A percentile compares a stretch with the other conserved stretches of the same genome.
phyloP scores from a whole-genome alignment of 2,797 vertebrate species.

The Euthynnus affinis region DNA sequence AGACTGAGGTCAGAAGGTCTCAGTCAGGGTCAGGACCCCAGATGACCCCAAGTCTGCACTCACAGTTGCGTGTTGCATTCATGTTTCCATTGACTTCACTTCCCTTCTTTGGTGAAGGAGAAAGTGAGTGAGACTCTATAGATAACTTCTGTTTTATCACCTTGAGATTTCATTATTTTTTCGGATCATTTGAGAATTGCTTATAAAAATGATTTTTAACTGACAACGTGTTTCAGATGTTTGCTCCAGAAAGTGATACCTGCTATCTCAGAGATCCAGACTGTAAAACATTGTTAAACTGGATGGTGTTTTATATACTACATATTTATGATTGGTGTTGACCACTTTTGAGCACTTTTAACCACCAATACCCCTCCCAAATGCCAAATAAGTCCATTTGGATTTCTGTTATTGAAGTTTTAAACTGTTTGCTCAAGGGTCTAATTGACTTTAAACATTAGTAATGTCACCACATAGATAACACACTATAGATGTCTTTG shows the following conservation, averaged over 20 bases:
- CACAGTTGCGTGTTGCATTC: conserved; percentile 53
- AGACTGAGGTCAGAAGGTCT: conserved; percentile 81
- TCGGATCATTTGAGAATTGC: neutral
- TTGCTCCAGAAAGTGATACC: neutral
- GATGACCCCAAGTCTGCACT: conserved; percentile 79
- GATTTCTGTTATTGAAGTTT: neutral
- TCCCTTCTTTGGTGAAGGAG: conserved; percentile 13
- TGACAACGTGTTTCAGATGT: neutral
- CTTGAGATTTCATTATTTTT: neutral
- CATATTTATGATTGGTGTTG: neutral
- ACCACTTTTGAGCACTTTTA: neutral
- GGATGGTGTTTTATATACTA: neutral
- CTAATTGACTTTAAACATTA: neutral
- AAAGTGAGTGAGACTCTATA: neutral
- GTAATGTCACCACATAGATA: neutral
- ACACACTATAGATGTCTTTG: neutral
- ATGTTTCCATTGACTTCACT: conserved; percentile 22
- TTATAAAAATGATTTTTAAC: neutral
- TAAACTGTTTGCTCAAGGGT: neutral
- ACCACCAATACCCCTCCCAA: too few species aligned
- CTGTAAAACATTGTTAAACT: neutral
- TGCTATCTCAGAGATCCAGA: neutral
- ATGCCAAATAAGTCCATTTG: neutral
- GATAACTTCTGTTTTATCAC: neutral
- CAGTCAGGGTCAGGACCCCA: conserved; percentile 81